Base-by-base conservation (phyloP, 1,140 invertebrate species). In the Drosophila varians region DNA sequence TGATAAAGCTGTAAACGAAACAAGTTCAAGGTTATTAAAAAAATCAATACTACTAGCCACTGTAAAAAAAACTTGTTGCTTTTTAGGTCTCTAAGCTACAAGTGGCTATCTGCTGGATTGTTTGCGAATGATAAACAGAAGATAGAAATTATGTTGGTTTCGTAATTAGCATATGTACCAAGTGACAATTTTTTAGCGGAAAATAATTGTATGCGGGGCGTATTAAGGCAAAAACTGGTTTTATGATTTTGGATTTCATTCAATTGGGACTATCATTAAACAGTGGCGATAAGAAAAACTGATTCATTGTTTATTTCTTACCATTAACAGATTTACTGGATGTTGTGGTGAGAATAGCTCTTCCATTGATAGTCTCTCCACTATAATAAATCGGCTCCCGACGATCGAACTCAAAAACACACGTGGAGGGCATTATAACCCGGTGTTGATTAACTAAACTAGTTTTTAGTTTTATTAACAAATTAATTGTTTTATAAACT, bases 361-460 rank as follows among this genome's bases (percentile, higher is more conserved):
- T 69, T 19, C 84, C 84, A 70, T 84, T 89, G 31, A 89, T 74
- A 23, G 73, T 72, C 42, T 89, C 84, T 1, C 84, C 84, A 18
- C 84, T 89, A 3, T 89, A 89, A 28, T 89, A 89, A 48, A 89
- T 62, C 9, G 78, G 68, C 18, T 77, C 47, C 3, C 48, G 69
- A 1, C 79, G 76, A 80, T 89, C 84, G 9, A 89, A 57, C 34
- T 84, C 76, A 36, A 89, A 80, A 0, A 19, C 26, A 48, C 84
- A 84, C 4, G 11, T 53, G 0, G 76, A 77, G 1, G 84, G 84
- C 84, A 89, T 89, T 43, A n/a, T 31, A 38, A 1, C 7, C 28
- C 28, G 12, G 11, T 12, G 5, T 14, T 26, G 7, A 36, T 12
- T 6, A 3, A 38, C 28, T 31, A 31, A 11, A 3, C 9, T 11